Evolutionary conservation across 1,140 invertebrate genomes (phyloP).

Genomic region (Sitophilus oryzae): DNA sequence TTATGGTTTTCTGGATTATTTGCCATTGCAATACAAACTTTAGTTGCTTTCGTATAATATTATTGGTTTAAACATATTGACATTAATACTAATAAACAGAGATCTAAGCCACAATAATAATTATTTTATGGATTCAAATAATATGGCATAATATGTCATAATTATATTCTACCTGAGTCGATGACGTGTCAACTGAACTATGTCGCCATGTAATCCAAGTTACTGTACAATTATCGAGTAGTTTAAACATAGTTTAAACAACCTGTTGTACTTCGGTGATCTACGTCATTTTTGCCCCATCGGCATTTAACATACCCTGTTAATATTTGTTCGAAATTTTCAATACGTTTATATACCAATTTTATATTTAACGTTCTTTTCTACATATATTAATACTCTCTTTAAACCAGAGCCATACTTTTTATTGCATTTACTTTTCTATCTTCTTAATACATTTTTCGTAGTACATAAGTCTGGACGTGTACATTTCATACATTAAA

Average conservation of each 20-base stretch:
- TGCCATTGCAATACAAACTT: slow-evolving; percentile 27
- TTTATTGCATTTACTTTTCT: slow-evolving; percentile 18
- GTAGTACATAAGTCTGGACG: slow-evolving; percentile 35
- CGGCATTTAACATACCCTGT: slow-evolving; percentile 25
- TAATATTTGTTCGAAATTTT: slow-evolving; percentile 26
- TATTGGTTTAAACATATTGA: not conserved
- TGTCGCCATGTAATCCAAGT: slow-evolving; percentile 38
- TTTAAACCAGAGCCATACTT: slow-evolving; percentile 7
- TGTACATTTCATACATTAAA: slow-evolving; percentile 39
- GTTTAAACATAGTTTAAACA: slow-evolving; percentile 30
- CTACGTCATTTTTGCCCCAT: slow-evolving; percentile 12
- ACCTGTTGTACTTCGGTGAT: slow-evolving; percentile 26
- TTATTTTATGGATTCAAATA: slow-evolving; percentile 34
- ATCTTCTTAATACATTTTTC: slow-evolving; percentile 37
- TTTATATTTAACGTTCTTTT: slow-evolving; percentile 9
- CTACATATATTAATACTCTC: slow-evolving; percentile 13
- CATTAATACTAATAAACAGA: not conserved
- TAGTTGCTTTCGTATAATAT: slow-evolving; percentile 24
- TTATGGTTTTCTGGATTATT: slow-evolving; percentile 27
- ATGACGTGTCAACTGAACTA: slow-evolving; percentile 36
- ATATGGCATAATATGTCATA: too few relatives aligned
- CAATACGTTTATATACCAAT: slow-evolving; percentile 17
- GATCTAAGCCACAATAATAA: slow-evolving; percentile 32
- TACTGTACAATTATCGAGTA: slow-evolving; percentile 23
- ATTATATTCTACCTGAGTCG: slow-evolving; percentile 37